These are phyloP conservation scores for Oreortyx pictus DNA, from an alignment of 2,797 vertebrate species.

Conservation along the genomic window DNA sequence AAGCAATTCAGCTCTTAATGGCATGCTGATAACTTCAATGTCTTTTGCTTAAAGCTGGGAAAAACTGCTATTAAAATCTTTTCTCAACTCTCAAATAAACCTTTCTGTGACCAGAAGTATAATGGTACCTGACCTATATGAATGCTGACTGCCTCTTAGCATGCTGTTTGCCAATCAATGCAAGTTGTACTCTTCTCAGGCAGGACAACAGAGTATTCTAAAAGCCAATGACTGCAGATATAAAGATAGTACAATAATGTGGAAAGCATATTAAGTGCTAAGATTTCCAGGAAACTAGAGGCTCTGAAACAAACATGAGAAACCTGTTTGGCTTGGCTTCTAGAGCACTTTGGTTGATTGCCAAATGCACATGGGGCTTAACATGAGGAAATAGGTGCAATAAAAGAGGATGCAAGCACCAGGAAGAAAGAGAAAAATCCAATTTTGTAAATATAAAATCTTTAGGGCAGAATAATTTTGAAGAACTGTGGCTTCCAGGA, in stretches of 20 bases:
- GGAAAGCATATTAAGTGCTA: not conserved
- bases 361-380: not conserved
- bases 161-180: not conserved
- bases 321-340: not conserved
- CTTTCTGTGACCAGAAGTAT: not conserved
- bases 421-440: not conserved
- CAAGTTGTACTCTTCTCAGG: not conserved
- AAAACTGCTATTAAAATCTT: not conserved
- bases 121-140: not conserved
- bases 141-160: not conserved
- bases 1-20: constrained; percentile 36
- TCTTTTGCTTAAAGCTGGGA: not conserved
- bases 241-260: not conserved
- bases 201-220: not conserved
- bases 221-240: not conserved
- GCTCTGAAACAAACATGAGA: not conserved
- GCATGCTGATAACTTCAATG: not conserved
- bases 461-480: not conserved
- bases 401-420: not conserved
- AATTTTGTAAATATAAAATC: not conserved
- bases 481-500: not conserved
- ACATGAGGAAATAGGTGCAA: not conserved
- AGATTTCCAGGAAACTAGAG: not conserved
- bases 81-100: not conserved
- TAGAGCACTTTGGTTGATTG: not conserved